Conservation (phyloP, 2,888 invertebrate species). For the Papilio protenor region DNA sequence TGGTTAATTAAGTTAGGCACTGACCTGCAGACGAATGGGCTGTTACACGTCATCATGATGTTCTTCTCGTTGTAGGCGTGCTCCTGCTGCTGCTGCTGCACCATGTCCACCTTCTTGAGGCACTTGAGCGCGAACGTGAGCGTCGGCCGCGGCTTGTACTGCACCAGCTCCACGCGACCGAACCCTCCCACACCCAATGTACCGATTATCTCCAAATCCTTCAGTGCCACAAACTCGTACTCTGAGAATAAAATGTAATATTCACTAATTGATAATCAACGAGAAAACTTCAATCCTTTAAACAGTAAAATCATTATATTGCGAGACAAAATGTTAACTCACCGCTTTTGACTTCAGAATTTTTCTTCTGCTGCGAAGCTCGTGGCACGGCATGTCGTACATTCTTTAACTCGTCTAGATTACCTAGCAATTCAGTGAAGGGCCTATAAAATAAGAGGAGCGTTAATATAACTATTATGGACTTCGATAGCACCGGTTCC, state of each 20-base stretch:
- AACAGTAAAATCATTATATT: no score
- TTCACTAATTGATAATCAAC: constrained; percentile 5
- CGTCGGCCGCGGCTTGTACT: constrained; percentile 82
- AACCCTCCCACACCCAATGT: constrained; percentile 97
- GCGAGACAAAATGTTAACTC: constrained; percentile 42
- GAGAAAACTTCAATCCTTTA: neutral
- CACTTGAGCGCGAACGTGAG: constrained; percentile 93
- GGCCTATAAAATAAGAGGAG: constrained; percentile 72
- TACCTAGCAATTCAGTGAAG: constrained; percentile 93
- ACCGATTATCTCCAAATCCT: constrained; percentile 91
- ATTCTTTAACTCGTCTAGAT: constrained; percentile 86
- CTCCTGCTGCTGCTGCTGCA: constrained; percentile 94
- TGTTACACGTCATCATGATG: constrained; percentile 91
- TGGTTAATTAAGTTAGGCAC: constrained; percentile 3
- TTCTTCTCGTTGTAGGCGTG: constrained; percentile 95
- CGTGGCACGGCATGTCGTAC: constrained; percentile 70
- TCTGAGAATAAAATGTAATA: constrained; percentile 65
- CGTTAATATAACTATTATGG: neutral
- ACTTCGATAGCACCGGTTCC: no score
- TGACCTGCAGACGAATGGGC: constrained; percentile 92
- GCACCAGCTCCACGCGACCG: constrained; percentile 93
- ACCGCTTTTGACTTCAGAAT: constrained; percentile 75
- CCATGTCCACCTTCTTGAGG: constrained; percentile 94
- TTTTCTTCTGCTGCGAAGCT: constrained; percentile 68
- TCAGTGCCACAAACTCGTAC: constrained; percentile 88